phyloP scores from a whole-genome alignment of 2,113 vertebrate species.

The Ginglymostoma cirratum region DNA sequence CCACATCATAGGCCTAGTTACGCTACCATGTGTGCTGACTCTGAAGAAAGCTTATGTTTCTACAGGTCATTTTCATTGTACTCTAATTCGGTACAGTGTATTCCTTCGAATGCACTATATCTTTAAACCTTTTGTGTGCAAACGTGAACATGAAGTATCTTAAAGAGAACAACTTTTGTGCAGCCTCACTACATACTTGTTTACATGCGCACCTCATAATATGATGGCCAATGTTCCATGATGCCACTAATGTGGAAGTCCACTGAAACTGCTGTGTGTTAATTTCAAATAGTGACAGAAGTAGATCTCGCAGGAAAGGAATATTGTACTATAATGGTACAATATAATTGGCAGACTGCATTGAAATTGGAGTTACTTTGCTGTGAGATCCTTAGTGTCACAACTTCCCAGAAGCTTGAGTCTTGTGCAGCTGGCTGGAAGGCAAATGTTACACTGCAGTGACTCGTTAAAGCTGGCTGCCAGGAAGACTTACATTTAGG shows the following conservation, averaged over 20 bases:
- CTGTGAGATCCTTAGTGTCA: neutral
- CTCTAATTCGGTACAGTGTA: neutral
- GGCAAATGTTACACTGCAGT: neutral
- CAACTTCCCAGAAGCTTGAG: neutral
- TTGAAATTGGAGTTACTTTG: slow-evolving; percentile 9
- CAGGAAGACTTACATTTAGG: neutral
- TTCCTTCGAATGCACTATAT: neutral
- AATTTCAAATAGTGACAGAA: neutral
- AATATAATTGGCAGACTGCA: neutral
- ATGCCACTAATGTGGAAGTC: neutral
- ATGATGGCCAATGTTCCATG: neutral
- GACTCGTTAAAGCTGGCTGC: neutral
- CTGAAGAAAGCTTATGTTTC: neutral
- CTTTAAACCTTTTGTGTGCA: neutral
- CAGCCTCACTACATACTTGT: neutral
- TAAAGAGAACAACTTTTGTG: neutral
- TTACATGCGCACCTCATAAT: neutral
- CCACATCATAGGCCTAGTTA: neutral
- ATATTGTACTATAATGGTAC: neutral
- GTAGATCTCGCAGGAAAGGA: neutral
- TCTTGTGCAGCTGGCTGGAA: neutral
- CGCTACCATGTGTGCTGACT: neutral
- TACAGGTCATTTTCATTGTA: neutral
- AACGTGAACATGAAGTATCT: neutral
- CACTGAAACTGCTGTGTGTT: neutral